phyloP scores from a whole-genome alignment of 2,113 vertebrate genomes.

The Platycercus adscitus region DNA sequence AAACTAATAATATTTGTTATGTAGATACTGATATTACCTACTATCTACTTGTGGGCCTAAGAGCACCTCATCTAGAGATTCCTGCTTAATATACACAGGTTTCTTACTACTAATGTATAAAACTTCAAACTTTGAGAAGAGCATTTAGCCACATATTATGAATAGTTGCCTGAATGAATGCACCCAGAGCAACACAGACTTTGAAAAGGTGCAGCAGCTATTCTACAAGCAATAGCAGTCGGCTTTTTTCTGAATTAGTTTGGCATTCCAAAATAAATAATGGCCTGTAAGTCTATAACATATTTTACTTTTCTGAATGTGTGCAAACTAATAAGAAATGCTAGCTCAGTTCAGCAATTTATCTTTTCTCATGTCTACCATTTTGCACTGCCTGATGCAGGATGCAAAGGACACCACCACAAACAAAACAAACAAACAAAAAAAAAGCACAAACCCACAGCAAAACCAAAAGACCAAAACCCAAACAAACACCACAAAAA shows the following conservation, averaged over 20 bases:
- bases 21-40: background rate
- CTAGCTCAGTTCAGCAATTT: background rate
- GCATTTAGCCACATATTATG: accelerated
- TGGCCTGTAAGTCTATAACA: background rate
- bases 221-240: background rate
- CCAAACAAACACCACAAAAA: background rate
- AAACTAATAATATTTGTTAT: background rate
- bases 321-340: background rate
- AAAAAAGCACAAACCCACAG: background rate
- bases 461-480: background rate
- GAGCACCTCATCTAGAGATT: background rate
- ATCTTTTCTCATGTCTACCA: background rate
- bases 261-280: background rate
- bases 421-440: background rate
- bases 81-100: background rate
- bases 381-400: background rate
- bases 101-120: background rate
- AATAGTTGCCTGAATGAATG: background rate
- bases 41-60: background rate
- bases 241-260: background rate
- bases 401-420: background rate
- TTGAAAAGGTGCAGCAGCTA: background rate
- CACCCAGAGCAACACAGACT: background rate
- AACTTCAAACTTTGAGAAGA: background rate
- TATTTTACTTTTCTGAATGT: background rate